Evolutionary conservation across 2,113 vertebrate species (phyloP), one percentile per base, ranked within the genome.

Genomic region (Strigops habroptila): DNA sequence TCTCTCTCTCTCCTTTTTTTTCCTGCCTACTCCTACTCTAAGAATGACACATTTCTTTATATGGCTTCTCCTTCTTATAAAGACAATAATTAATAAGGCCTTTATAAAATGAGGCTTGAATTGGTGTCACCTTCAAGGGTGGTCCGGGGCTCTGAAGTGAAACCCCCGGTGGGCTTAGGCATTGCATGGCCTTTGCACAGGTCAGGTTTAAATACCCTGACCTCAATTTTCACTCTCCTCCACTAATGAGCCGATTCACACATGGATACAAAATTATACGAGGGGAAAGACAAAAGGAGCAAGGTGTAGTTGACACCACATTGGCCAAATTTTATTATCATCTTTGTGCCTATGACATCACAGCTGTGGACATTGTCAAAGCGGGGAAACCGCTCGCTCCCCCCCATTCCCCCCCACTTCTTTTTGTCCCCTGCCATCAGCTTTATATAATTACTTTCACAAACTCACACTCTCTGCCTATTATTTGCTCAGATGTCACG

Each of bases 61-160:
- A 98, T 98, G 97, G 98, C 98, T 98, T 98, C 98, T 98, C 98
- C 98, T 98, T 98, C 98, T 98, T 98, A 98, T 99, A 98, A 99
- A 98, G 98, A 98, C 98, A 99, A 99, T 99, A 99, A 99, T 99
- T 99, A 99, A 99, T 99, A 99, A 99, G 99, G 99, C 98, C 98
- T 99, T 99, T 99, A 99, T 99, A 98, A 99, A 99, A 99, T 99
- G 99, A 99, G 98, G 98, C 98, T 98, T 98, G 98, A 99, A 99
- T 98, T 98, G 98, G 98, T 98, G 99, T 99, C 99, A 99, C 98
- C 98, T 96, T 98, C 98, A 97, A 98, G 99, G 98, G 98, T 99
- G 99, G 99, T 99, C 98, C 87, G 92, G 98, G 98, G 98, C 98
- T 99, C 98, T 98, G 98, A 98, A 98, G 98, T 98, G 98, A 98